Evolutionary conservation across 2,113 vertebrate genomes (phyloP), one percentile per base, ranked within the genome.

Genomic region (Melospiza georgiana): DNA sequence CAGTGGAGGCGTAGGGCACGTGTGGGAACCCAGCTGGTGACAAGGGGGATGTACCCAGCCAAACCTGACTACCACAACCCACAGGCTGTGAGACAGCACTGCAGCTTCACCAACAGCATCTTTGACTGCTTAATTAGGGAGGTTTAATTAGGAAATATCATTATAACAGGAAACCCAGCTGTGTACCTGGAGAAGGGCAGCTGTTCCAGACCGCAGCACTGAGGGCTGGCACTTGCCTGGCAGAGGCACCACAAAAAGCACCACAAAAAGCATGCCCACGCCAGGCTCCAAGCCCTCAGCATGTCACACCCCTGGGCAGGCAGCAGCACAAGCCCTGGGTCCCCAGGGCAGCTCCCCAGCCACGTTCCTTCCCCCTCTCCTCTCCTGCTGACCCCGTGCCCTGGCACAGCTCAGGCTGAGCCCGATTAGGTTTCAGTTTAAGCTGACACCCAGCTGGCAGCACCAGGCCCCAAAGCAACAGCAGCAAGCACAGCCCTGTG

Each of bases 361-460:
- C 82, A 75, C 9, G 9, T 27, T 69, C 68, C 54, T 66, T 19
- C 12, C 59, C 19, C 11, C 16, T 4, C 16, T 46, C 58, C 15
- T 57, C 44, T 68, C 46, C 67, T 8, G 4, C 55, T 84, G 76
- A 68, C 59, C 72, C 68, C 0, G 0, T 54, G 90, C 77, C 84
- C 90, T 43, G 72, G 68, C 80, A 77, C 30, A 1, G 14, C 79
- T 39, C 59, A 9, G 55, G 59, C 91, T 67, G 59, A 93, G 76
- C 76, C 91, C 43, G 33, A 82, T 90, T 77, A 61, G 51, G 46
- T 93, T 93, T 96, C 91, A 89, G 94, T 39, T 77, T 39, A 74
- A 90, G 86, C 84, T 89, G 83, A 89, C 77, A 87, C 48, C 65
- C 2, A 1, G 55, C 59, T 71, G 33, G 73, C 75, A 90, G 59